Conservation (phyloP, 1,140 invertebrate genomes). For the Calycopis cecrops region DNA sequence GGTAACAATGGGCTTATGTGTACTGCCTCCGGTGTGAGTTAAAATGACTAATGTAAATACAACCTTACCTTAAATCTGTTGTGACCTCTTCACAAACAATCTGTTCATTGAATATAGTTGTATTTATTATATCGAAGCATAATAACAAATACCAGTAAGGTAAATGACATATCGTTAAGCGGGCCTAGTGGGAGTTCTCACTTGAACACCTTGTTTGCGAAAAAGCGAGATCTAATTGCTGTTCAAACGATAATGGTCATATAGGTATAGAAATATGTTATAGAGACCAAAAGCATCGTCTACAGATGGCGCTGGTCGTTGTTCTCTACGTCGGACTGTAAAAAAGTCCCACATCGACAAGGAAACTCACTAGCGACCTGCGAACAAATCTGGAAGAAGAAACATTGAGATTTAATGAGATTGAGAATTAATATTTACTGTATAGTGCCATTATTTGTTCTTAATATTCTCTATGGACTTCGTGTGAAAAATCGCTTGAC, state of each 20-base stretch:
- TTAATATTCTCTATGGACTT: not conserved
- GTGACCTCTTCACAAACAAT: slow-evolving; percentile 1
- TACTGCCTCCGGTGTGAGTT: not conserved
- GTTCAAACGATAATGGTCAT: too few relatives aligned
- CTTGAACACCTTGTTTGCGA: too few relatives aligned
- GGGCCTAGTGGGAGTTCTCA: too few relatives aligned
- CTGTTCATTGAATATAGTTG: slow-evolving; percentile 5
- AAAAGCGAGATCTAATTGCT: too few relatives aligned
- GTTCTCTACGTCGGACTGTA: too few relatives aligned
- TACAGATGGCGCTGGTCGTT: too few relatives aligned
- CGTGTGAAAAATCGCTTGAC: not conserved
- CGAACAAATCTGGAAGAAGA: not conserved
- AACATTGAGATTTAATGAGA: slow-evolving; percentile 7
- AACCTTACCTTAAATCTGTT: not conserved
- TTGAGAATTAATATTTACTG: not conserved
- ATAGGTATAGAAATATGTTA: too few relatives aligned
- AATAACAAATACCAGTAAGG: slow-evolving; percentile 9
- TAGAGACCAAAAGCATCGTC: too few relatives aligned
- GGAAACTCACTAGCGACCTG: too few relatives aligned
- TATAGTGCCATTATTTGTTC: slow-evolving; percentile 8
- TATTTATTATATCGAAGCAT: slow-evolving; percentile 11
- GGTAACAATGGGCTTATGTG: not conserved
- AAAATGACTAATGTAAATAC: slow-evolving; percentile 7
- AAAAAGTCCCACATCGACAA: too few relatives aligned
- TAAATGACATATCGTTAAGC: slow-evolving; percentile 1